Evolutionary conservation across 2,113 vertebrate genomes (phyloP).

Genomic region (Saimiri boliviensis): DNA sequence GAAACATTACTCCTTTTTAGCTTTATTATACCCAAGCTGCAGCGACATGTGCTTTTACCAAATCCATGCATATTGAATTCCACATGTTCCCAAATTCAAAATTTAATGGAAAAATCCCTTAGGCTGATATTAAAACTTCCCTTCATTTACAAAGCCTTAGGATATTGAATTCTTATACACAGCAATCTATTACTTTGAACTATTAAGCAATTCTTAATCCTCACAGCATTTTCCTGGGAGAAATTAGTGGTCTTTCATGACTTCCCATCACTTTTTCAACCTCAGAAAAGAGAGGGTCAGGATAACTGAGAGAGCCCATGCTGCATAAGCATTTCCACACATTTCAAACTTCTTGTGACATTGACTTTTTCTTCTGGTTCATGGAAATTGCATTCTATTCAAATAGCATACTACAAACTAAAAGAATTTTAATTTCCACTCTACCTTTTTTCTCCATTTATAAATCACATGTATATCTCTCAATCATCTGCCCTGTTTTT

Average conservation of each 20-base stretch:
- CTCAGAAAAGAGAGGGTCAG: slow-evolving; percentile 23
- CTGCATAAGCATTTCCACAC: slow-evolving; percentile 65
- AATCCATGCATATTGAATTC: slow-evolving; percentile 61
- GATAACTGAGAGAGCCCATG: neutral
- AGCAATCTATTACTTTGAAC: slow-evolving; percentile 25
- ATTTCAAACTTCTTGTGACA: slow-evolving; percentile 55
- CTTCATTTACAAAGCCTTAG: slow-evolving; percentile 58
- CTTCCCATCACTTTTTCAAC: slow-evolving; percentile 31
- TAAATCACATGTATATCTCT: slow-evolving; percentile 48
- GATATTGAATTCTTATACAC: slow-evolving; percentile 52
- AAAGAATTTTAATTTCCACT: slow-evolving; percentile 74
- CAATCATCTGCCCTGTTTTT: slow-evolving; percentile 14
- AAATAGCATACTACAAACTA: slow-evolving; percentile 72
- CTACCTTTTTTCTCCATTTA: slow-evolving; percentile 61
- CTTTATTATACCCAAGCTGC: slow-evolving; percentile 34
- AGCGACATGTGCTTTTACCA: slow-evolving; percentile 49
- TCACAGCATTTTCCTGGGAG: slow-evolving; percentile 59
- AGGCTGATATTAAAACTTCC: slow-evolving; percentile 59
- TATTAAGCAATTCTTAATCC: slow-evolving; percentile 51
- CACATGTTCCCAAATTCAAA: slow-evolving; percentile 52
- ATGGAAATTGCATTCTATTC: slow-evolving; percentile 71
- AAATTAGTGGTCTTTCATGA: slow-evolving; percentile 56
- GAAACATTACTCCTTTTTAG: slow-evolving; percentile 25
- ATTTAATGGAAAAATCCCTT: slow-evolving; percentile 57
- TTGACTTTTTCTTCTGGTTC: slow-evolving; percentile 62